These are phyloP conservation scores for Gandaritis pyraliata DNA, from an alignment of 2,888 invertebrate species.

Conservation along the genomic window DNA sequence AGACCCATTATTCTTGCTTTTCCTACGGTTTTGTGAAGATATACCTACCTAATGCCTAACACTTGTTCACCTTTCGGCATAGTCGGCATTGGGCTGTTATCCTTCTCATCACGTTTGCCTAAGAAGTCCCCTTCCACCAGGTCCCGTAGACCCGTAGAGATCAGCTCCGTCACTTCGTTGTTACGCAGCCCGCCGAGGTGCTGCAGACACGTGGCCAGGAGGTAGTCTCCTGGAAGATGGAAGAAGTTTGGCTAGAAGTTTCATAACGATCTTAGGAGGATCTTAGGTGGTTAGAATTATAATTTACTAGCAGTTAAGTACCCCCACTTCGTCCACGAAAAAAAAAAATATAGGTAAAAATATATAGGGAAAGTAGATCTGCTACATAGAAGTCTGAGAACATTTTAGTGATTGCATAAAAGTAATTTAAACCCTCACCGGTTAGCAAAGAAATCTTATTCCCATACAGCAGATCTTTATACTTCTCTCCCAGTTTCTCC, in stretches of 20 bases:
- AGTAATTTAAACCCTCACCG: slow-evolving; percentile 50
- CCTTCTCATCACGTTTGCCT: slow-evolving; percentile 63
- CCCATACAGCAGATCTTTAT: slow-evolving; percentile 71
- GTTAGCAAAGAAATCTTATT: slow-evolving; percentile 77
- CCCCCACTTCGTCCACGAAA: no score
- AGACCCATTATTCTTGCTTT: no score
- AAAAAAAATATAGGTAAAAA: no score
- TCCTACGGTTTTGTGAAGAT: no score
- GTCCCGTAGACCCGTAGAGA: slow-evolving; percentile 74
- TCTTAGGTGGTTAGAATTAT: no score
- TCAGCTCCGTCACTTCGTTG: slow-evolving; percentile 72
- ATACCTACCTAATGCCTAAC: no score
- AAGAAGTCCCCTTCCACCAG: slow-evolving; percentile 74
- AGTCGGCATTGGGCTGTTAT: slow-evolving; percentile 66
- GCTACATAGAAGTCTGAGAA: no score
- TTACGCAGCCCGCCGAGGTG: slow-evolving; percentile 71
- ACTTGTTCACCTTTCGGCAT: slow-evolving; percentile 63
- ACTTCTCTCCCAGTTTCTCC: slow-evolving; percentile 62
- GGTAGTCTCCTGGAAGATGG: slow-evolving; percentile 65
- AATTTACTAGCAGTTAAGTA: no score
- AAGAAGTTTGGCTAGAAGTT: not conserved
- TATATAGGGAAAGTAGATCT: no score
- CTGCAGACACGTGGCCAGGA: slow-evolving; percentile 69
- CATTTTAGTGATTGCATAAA: no score
- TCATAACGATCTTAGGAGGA: no score